These are phyloP conservation scores for Heteromyza rotundicornis DNA, from an alignment of 2,888 invertebrate species.

Conservation along the genomic window DNA sequence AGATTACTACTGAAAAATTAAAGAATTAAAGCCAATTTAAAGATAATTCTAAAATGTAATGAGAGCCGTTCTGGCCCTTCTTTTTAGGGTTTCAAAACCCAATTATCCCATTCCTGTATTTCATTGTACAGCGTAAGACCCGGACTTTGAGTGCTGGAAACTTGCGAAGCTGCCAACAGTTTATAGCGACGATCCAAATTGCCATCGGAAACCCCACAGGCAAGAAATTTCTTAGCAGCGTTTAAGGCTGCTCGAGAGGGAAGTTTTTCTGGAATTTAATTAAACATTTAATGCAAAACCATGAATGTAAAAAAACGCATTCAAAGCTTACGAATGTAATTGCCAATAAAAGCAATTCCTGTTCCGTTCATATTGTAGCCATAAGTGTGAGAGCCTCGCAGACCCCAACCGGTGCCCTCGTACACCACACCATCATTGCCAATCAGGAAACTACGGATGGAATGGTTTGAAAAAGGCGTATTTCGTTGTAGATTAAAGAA, in stretches of 20 bases:
- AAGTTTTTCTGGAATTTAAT: constrained; percentile 53
- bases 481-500: no score
- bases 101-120: constrained; percentile 64
- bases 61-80: no score
- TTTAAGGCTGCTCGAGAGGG: constrained; percentile 58
- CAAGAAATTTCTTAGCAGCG: constrained; percentile 60
- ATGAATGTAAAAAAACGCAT: constrained; percentile 5
- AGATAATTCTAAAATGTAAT: no score
- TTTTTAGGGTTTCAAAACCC: constrained; percentile 47
- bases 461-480: no score
- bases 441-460: constrained; percentile 65
- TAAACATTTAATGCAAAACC: constrained; percentile 24
- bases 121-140: constrained; percentile 63
- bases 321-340: constrained; percentile 60
- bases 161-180: constrained; percentile 64
- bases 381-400: constrained; percentile 68
- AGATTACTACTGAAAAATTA: no score
- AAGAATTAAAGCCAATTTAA: no score
- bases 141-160: constrained; percentile 63
- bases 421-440: constrained; percentile 72
- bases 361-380: constrained; percentile 69
- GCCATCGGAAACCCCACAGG: constrained; percentile 61
- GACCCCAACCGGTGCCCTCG: constrained; percentile 71
- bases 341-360: constrained; percentile 70
- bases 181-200: constrained; percentile 61